phyloP scores from a whole-genome alignment of 2,888 invertebrate species.

The Tolmerus cingulatus region DNA sequence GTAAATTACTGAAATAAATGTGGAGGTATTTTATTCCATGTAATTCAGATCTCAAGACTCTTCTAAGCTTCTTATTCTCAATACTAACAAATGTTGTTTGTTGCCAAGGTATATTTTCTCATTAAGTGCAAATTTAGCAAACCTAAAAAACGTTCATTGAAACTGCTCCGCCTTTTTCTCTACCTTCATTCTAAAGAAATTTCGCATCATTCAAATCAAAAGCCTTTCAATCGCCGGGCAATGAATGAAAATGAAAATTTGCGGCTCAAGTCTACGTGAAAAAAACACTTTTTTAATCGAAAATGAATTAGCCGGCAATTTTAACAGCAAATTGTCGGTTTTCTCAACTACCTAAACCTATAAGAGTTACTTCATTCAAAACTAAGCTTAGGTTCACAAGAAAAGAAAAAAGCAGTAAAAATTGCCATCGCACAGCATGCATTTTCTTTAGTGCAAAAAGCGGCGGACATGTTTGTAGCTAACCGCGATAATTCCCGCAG shows the following conservation, averaged over 20 bases:
- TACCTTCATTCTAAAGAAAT: neutral
- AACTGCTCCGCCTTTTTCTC: neutral
- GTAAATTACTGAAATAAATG: no score
- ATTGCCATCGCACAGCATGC: neutral
- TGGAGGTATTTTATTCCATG: neutral
- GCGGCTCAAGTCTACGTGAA: neutral
- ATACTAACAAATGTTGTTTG: neutral
- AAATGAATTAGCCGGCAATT: slow-evolving; percentile 14
- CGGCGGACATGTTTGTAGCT: slow-evolving; percentile 3
- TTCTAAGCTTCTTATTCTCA: neutral
- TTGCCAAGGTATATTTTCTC: neutral
- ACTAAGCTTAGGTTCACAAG: neutral
- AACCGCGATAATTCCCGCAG: neutral
- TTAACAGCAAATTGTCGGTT: slow-evolving; percentile 6
- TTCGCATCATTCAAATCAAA: neutral
- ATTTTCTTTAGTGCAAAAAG: neutral
- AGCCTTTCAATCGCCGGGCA: neutral
- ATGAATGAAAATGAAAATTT: slow-evolving; percentile 29
- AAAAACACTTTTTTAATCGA: slow-evolving; percentile 4
- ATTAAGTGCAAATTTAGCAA: neutral
- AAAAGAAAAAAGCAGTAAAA: neutral
- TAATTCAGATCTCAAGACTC: neutral
- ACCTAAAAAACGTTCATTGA: neutral
- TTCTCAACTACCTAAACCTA: neutral
- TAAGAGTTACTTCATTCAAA: slow-evolving; percentile 14